phyloP scores from a whole-genome alignment of 1,140 invertebrate species.

The Dryas iulia region DNA sequence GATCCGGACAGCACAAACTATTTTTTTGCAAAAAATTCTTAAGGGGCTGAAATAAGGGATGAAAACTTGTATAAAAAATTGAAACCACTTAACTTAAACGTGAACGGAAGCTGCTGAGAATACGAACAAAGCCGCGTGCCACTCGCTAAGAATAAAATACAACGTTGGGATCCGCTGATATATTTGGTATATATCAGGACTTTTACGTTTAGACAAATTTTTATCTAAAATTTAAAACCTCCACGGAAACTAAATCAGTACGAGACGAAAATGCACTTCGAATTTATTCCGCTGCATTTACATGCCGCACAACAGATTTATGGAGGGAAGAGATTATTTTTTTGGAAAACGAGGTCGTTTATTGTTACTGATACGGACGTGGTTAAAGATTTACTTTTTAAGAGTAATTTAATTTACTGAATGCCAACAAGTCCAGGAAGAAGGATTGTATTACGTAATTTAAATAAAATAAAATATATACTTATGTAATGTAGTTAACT shows the following conservation, averaged over 20 bases:
- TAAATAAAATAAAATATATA: background rate
- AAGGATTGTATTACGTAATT: background rate
- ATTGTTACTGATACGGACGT: background rate
- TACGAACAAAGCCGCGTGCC: too few species aligned
- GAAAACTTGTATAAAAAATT: too few species aligned
- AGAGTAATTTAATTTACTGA: background rate
- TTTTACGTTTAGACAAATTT: too few species aligned
- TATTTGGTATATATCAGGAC: too few species aligned
- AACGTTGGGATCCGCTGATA: too few species aligned
- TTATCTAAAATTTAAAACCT: background rate
- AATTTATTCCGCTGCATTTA: background rate
- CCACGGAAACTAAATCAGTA: background rate
- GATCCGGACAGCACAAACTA: too few species aligned
- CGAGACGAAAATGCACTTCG: background rate
- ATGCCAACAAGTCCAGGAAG: background rate
- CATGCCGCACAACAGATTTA: background rate
- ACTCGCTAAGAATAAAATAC: too few species aligned
- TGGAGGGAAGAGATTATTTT: background rate
- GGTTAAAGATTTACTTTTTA: background rate
- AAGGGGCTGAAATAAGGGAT: too few species aligned
- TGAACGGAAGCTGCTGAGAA: too few species aligned
- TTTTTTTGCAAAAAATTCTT: too few species aligned
- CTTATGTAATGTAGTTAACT: too few species aligned
- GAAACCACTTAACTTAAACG: too few species aligned
- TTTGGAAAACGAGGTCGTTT: background rate